Evolutionary conservation across 2,113 vertebrate species (phyloP).

Genomic region (Romanogobio albipinnatus): DNA sequence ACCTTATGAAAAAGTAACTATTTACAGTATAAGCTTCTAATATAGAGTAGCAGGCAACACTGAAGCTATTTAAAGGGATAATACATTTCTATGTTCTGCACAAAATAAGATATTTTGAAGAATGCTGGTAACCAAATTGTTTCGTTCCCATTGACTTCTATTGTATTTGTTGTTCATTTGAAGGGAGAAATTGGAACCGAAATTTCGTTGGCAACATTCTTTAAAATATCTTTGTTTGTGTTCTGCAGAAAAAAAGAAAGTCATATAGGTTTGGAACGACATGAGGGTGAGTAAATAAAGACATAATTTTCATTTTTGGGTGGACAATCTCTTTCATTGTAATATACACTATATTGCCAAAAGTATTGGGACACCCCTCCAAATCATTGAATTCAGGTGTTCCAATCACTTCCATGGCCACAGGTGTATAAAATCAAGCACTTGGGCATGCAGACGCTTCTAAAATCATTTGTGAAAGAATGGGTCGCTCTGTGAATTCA

Average conservation of each 20-base stretch:
- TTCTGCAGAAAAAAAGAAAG: not conserved
- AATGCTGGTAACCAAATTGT: not conserved
- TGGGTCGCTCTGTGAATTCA: too few relatives aligned
- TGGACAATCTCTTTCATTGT: not conserved
- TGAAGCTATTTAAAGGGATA: not conserved
- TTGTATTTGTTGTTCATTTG: not conserved
- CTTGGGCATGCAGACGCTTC: too few relatives aligned
- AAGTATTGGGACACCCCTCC: too few relatives aligned
- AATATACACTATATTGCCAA: too few relatives aligned
- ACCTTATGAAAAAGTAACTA: not conserved
- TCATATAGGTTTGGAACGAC: not conserved
- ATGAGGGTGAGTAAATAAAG: not conserved
- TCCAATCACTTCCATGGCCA: too few relatives aligned
- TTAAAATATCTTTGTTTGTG: not conserved
- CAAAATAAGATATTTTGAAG: not conserved
- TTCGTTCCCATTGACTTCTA: not conserved
- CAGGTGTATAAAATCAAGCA: too few relatives aligned
- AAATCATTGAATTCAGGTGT: too few relatives aligned
- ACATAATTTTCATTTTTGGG: not conserved
- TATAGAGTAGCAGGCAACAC: not conserved
- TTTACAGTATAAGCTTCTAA: not conserved
- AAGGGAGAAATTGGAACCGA: not conserved
- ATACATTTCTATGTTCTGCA: not conserved
- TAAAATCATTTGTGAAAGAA: too few relatives aligned
- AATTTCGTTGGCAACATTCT: not conserved